These are phyloP conservation scores for Plebejus anna DNA, from an alignment of 2,888 invertebrate species.

Conservation along the genomic window DNA sequence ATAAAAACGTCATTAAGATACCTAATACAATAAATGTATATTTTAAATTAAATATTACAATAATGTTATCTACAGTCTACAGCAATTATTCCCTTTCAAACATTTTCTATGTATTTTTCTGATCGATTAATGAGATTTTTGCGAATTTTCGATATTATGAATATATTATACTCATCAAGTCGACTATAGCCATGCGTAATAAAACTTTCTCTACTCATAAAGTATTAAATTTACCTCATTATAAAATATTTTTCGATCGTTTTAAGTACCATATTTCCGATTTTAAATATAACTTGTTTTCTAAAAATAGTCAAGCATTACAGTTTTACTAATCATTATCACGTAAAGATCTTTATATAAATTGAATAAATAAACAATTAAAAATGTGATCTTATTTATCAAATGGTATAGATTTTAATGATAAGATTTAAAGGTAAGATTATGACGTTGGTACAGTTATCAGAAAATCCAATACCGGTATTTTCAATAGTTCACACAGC, in stretches of 20 bases:
- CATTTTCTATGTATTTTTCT: not conserved
- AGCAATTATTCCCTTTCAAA: not conserved
- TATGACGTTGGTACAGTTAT: not conserved
- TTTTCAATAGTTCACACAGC: too few relatives aligned
- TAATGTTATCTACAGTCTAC: too few relatives aligned
- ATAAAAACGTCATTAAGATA: too few relatives aligned
- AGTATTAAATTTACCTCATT: not conserved
- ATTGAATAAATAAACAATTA: not conserved
- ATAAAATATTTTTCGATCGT: not conserved
- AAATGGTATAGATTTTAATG: conserved; percentile 1
- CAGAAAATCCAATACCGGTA: not conserved
- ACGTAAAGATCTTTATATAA: not conserved
- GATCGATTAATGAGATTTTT: not conserved
- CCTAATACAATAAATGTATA: too few relatives aligned
- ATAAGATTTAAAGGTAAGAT: not conserved
- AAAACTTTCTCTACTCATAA: not conserved
- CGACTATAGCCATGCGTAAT: not conserved
- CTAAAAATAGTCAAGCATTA: not conserved
- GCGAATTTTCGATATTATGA: not conserved
- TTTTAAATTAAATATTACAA: too few relatives aligned
- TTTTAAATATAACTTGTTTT: not conserved
- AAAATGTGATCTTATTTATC: not conserved
- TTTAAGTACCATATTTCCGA: not conserved
- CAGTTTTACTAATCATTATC: not conserved
- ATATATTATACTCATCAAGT: not conserved